A percentile compares a stretch with the other conserved stretches of the same genome.
These are phyloP conservation scores for Eretmocerus hayati DNA, from an alignment of 2,888 invertebrate species.

Conservation along the genomic window DNA sequence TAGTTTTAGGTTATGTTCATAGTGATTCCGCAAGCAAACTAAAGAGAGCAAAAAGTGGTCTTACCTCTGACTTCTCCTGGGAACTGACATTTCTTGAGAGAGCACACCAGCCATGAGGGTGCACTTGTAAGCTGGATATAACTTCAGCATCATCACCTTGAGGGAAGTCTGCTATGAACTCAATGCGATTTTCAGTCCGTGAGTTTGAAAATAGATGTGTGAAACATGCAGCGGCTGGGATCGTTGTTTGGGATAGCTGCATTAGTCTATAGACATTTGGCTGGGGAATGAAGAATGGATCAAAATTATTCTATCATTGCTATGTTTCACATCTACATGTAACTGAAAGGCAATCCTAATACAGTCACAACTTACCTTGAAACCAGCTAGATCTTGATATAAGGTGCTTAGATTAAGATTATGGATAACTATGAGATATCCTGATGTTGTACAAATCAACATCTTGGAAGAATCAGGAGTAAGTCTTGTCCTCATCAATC, in stretches of 20 bases:
- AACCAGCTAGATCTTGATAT: constrained; percentile 73
- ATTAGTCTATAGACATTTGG: constrained; percentile 83
- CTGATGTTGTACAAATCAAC: constrained; percentile 85
- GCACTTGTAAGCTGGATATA: constrained; percentile 81
- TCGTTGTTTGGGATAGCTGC: constrained; percentile 77
- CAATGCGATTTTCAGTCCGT: constrained; percentile 74
- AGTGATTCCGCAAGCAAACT: no score
- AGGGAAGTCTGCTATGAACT: constrained; percentile 87
- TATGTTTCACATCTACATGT: no score
- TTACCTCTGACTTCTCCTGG: constrained; percentile 78
- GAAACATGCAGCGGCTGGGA: constrained; percentile 72
- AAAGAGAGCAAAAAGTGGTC: no score
- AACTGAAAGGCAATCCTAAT: neutral
- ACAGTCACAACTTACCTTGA: constrained; percentile 56
- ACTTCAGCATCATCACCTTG: constrained; percentile 79
- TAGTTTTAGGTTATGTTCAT: no score
- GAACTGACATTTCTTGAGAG: constrained; percentile 81
- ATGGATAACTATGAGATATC: constrained; percentile 83
- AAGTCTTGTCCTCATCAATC: constrained; percentile 79
- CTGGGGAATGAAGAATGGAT: constrained; percentile 49
- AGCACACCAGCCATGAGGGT: constrained; percentile 86
- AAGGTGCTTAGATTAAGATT: constrained; percentile 76
- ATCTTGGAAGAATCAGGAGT: constrained; percentile 81
- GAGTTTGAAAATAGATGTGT: constrained; percentile 73
- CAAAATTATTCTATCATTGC: constrained; percentile 1